Evolutionary conservation across 2,888 invertebrate species (phyloP), one percentile per base, ranked within the genome.

Genomic region (Gymnocheta viridis): DNA sequence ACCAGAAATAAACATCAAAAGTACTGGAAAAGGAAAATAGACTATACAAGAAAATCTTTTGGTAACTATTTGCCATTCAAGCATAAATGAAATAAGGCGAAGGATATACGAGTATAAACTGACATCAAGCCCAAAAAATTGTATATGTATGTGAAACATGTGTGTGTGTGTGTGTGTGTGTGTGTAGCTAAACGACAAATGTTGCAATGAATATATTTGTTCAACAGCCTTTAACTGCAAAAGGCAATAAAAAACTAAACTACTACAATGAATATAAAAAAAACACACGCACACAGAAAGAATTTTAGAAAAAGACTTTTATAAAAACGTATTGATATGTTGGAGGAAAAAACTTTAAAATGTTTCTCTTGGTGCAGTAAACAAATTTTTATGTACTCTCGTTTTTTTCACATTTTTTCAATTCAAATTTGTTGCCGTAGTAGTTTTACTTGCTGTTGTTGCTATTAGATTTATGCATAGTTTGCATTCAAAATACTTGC

Each of bases 131-230:
- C 27, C 62, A 38, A 54, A 64, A 19, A n/a, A n/a, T n/a, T n/a
- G n/a, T n/a, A n/a, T n/a, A 22, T 38, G 2, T 14, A 14, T 60
- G 10, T 44, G 17, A 17, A n/a, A n/a, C n/a, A 2, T 47, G 9
- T 19, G 4, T 19, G 19, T 47, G 2, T 19, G 19, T 17, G 19
- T 47, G 47, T 47, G 7, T 47, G 38, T 56, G 14, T n/a, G 56
- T 14, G 7, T 1, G 32, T 38, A 47, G 19, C 62, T 10, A 54
- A 74, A 85, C 84, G 86, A 89, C 89, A 90, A 90, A 91, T 91
- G 87, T 89, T 87, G 89, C 89, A 89, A 90, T 90, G 90, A 90
- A 90, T 90, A 90, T 89, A 89, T 90, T 90, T 89, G 89, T 87
- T 86, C 29, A 66, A 82, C 73, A 84, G 81, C 84, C 81, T 84